These are phyloP conservation scores for Montipora foliosa DNA, from an alignment of 64 coral and sea anemone species.

Conservation along the genomic window DNA sequence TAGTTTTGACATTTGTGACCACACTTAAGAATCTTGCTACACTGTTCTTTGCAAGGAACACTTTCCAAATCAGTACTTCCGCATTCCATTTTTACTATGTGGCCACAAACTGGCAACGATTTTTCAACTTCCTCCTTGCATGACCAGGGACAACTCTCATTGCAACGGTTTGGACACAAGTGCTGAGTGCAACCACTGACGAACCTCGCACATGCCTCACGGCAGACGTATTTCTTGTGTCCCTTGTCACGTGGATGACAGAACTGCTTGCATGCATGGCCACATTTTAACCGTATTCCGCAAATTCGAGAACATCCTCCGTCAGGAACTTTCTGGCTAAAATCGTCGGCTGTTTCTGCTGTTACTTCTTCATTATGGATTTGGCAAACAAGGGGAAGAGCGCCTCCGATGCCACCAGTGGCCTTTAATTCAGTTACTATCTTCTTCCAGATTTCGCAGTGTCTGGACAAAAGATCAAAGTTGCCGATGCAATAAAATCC, in stretches of 20 bases:
- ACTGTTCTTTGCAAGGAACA: constrained; percentile 23
- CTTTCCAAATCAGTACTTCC: not conserved
- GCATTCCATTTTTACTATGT: constrained; percentile 11
- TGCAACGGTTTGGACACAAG: constrained; percentile 51
- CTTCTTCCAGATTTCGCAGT: constrained; percentile 71
- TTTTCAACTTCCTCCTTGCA: constrained; percentile 41
- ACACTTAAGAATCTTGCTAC: constrained; percentile 9
- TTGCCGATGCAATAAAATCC: constrained; percentile 93
- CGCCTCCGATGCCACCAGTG: constrained; percentile 26
- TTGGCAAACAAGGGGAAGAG: constrained; percentile 75
- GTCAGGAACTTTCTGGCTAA: constrained; percentile 38
- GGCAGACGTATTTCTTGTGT: constrained; percentile 41
- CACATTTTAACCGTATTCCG: constrained; percentile 67
- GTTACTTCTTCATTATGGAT: constrained; percentile 55
- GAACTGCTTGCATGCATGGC: constrained; percentile 59
- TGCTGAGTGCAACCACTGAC: constrained; percentile 47
- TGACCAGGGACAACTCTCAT: constrained; percentile 1
- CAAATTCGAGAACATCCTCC: constrained; percentile 80
- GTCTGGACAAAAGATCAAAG: constrained; percentile 62
- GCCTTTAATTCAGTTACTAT: constrained; percentile 52
- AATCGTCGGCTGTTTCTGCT: constrained; percentile 52
- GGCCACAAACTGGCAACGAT: constrained; percentile 54
- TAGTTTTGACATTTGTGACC: not conserved
- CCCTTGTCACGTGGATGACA: constrained; percentile 68
- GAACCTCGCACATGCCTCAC: constrained; percentile 27